A percentile compares a stretch with the other conserved stretches of the same genome.
Evolutionary conservation across 2,888 invertebrate genomes (phyloP).

Genomic region (Lithophane socia): DNA sequence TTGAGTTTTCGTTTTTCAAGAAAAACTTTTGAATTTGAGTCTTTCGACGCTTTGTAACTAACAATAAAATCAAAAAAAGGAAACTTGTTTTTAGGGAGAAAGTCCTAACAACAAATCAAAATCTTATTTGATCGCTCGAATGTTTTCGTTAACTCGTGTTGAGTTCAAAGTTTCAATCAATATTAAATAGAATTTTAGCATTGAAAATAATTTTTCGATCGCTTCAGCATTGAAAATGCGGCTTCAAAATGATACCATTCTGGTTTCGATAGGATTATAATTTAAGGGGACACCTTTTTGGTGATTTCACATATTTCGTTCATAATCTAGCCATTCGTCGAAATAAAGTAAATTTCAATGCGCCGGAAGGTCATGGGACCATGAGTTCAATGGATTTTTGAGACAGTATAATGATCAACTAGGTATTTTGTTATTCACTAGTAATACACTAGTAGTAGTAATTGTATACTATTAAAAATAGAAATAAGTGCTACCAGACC

Average conservation of each 20-base stretch:
- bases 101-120: slow-evolving; percentile 13
- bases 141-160: not conserved
- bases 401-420: not conserved
- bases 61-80: slow-evolving; percentile 4
- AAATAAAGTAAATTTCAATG: no score
- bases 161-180: not conserved
- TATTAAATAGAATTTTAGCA: not conserved
- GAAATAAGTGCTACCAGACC: not conserved
- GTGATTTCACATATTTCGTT: no score
- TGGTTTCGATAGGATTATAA: no score
- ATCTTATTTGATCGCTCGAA: slow-evolving; percentile 1
- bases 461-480: not conserved
- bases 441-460: not conserved
- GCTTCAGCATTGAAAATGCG: no score
- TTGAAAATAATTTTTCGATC: no score
- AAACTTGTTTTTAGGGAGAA: slow-evolving; percentile 1
- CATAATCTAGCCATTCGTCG: no score
- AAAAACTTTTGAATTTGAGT: slow-evolving; percentile 1
- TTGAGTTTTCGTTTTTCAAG: not conserved
- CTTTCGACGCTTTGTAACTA: not conserved
- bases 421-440: not conserved
- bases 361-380: no score
- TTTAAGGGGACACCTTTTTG: no score
- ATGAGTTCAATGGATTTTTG: not conserved
- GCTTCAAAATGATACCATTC: no score